Evolutionary conservation across 2,888 invertebrate genomes (phyloP).

Genomic region (Zeuzera pyrina): DNA sequence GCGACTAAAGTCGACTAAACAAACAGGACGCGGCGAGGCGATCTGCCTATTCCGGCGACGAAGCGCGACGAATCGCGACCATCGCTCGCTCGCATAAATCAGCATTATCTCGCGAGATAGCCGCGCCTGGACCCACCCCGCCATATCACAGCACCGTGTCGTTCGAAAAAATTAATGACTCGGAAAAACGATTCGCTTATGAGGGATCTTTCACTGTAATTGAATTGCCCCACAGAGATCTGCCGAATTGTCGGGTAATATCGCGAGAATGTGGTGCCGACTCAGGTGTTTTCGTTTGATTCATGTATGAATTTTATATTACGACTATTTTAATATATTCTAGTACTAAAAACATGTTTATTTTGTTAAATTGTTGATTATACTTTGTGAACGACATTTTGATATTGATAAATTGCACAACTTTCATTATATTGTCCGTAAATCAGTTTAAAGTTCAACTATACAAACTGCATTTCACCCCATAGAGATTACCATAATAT

Average conservation of each 20-base stretch:
- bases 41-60: conserved; percentile 45
- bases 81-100: conserved; percentile 67
- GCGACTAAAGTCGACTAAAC: conserved; percentile 32
- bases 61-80: conserved; percentile 68
- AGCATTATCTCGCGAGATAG: conserved; percentile 73
- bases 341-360: no score
- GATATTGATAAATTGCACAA: no score
- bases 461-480: no score
- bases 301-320: no score
- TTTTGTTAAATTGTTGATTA: no score
- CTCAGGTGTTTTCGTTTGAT: conserved; percentile 37
- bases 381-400: no score
- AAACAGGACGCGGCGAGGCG: conserved; percentile 43
- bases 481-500: conserved; percentile 56
- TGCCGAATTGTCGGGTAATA: conserved; percentile 49
- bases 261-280: conserved; percentile 35
- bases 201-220: conserved; percentile 73
- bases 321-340: no score
- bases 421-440: no score
- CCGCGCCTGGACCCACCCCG: conserved; percentile 58
- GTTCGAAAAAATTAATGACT: conserved; percentile 73
- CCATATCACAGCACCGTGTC: conserved; percentile 67
- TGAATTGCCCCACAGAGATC: conserved; percentile 69
- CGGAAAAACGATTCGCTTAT: conserved; percentile 74
- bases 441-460: no score